Evolutionary conservation across 2,797 vertebrate genomes (phyloP).

Genomic region (Serranus cabrilla): DNA sequence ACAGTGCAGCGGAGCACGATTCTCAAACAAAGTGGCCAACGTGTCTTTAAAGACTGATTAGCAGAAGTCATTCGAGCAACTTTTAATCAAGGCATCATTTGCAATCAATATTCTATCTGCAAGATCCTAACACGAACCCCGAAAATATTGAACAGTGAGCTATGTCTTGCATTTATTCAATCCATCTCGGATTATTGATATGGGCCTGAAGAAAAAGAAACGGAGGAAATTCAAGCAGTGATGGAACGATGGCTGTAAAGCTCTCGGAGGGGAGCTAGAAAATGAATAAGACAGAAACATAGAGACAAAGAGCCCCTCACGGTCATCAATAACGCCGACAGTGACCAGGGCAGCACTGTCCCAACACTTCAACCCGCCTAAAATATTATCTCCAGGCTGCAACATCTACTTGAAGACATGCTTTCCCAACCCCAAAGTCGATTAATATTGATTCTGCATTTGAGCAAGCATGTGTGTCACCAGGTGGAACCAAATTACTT

Average conservation of each 20-base stretch:
- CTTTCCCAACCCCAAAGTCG: conserved; percentile 56
- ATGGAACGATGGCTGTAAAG: conserved; percentile 46
- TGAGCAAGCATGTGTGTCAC: conserved; percentile 75
- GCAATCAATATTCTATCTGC: conserved; percentile 60
- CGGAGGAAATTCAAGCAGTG: conserved; percentile 44
- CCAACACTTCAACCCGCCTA: conserved; percentile 61
- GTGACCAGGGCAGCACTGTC: conserved; percentile 61
- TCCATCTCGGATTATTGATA: conserved; percentile 67
- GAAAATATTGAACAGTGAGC: conserved; percentile 37
- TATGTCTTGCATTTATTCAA: conserved; percentile 35
- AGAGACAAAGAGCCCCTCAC: conserved; percentile 55
- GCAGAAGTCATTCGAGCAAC: conserved; percentile 36
- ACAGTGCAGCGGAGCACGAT: background rate
- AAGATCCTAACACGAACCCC: conserved; percentile 34
- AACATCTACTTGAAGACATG: conserved; percentile 71
- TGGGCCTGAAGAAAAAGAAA: conserved; percentile 45
- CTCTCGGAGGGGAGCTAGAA: conserved; percentile 39
- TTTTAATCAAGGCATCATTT: conserved; percentile 68
- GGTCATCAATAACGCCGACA: conserved; percentile 75
- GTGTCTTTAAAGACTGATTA: conserved; percentile 34
- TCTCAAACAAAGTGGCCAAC: background rate
- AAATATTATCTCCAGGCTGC: conserved; percentile 80
- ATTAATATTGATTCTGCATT: conserved; percentile 85
- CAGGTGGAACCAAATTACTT: conserved; percentile 82
- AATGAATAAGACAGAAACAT: conserved; percentile 56